These are phyloP conservation scores for Caenorhabditis macrosperma DNA, from an alignment of 2,888 invertebrate genomes.

Conservation along the genomic window DNA sequence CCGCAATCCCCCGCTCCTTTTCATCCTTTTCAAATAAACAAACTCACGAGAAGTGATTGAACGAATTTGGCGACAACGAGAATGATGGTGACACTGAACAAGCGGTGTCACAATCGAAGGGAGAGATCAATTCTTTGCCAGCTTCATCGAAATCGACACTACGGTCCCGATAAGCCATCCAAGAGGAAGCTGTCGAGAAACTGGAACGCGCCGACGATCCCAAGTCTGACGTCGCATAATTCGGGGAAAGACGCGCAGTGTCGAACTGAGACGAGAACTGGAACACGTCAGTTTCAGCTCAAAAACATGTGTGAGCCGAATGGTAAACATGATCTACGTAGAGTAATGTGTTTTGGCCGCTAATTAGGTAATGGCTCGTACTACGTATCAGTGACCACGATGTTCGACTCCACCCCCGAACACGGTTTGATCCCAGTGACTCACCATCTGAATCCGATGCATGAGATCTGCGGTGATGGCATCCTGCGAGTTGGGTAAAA, in stretches of 20 bases:
- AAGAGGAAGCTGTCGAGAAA: constrained; percentile 68
- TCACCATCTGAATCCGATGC: constrained; percentile 77
- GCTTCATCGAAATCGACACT: constrained; percentile 51
- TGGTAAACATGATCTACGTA: not conserved
- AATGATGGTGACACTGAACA: constrained; percentile 48
- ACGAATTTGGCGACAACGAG: constrained; percentile 50
- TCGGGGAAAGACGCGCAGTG: constrained; percentile 69
- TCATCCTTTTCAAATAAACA: not conserved
- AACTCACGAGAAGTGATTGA: constrained; percentile 53
- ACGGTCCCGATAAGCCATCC: constrained; percentile 75
- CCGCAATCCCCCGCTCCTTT: not conserved
- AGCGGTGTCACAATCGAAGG: constrained; percentile 55
- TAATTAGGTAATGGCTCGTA: not conserved
- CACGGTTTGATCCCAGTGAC: not conserved
- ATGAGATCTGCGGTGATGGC: constrained; percentile 75
- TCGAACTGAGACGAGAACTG: constrained; percentile 55
- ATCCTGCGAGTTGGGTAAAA: not conserved
- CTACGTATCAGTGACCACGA: too few species aligned
- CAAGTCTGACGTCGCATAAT: constrained; percentile 79
- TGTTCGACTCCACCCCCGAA: too few species aligned
- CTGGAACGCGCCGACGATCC: constrained; percentile 77
- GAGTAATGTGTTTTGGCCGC: not conserved
- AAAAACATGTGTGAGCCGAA: not conserved
- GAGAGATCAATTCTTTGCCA: constrained; percentile 53
- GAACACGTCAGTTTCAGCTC: constrained; percentile 1